Conservation (phyloP, 2,797 vertebrate species). For the Apodemus agrarius region DNA sequence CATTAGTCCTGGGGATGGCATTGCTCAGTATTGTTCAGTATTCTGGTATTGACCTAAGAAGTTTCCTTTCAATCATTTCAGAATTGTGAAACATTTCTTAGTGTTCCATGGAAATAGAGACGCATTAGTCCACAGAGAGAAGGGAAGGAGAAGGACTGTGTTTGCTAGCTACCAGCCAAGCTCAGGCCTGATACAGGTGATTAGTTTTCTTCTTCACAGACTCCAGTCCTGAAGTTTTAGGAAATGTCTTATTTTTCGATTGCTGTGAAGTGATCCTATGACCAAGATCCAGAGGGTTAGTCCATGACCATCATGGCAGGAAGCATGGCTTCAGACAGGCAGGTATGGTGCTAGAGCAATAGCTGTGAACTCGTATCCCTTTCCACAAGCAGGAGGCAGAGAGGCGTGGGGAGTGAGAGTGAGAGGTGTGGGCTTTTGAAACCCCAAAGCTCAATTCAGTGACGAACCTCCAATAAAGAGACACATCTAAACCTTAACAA, state of each 20-base stretch:
- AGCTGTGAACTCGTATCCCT: neutral
- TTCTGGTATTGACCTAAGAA: neutral
- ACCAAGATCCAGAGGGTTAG: neutral
- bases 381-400: neutral
- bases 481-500: neutral
- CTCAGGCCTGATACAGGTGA: neutral
- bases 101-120: neutral
- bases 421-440: neutral
- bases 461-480: neutral
- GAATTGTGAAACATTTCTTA: neutral
- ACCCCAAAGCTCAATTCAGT: neutral
- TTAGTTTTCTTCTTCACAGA: neutral
- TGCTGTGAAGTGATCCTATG: neutral
- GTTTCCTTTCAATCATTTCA: neutral
- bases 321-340: neutral
- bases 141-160: neutral
- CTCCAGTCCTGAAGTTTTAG: constrained; percentile 10
- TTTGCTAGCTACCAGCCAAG: neutral
- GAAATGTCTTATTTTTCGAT: neutral
- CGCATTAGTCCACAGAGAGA: neutral
- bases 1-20: neutral
- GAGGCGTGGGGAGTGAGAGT: too few relatives aligned
- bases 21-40: neutral
- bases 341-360: neutral
- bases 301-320: neutral